phyloP scores from a whole-genome alignment of 2,888 invertebrate genomes.

The Anthophora plumipes region DNA sequence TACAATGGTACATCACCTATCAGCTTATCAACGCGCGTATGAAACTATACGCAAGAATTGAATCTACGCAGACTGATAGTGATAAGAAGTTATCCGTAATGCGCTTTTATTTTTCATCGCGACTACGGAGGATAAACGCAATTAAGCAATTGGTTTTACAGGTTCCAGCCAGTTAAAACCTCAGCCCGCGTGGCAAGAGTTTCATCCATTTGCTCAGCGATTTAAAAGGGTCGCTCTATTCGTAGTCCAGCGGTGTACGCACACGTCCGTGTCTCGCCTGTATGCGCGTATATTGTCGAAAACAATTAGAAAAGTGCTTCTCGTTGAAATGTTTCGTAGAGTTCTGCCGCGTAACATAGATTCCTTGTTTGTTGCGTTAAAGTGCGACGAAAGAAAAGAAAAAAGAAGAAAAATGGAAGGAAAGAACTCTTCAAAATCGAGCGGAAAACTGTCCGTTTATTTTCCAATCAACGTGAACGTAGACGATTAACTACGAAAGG shows the following conservation, averaged over 20 bases:
- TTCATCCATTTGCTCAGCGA: slow-evolving; percentile 72
- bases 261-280: neutral
- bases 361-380: slow-evolving; percentile 25
- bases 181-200: slow-evolving; percentile 64
- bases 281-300: slow-evolving; percentile 49
- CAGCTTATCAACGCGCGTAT: neutral
- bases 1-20: neutral
- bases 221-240: slow-evolving; percentile 67
- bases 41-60: slow-evolving; percentile 1
- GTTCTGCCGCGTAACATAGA: slow-evolving; percentile 35
- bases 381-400: slow-evolving; percentile 10
- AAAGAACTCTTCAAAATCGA: no score
- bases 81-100: slow-evolving; percentile 51
- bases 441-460: no score
- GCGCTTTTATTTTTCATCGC: slow-evolving; percentile 55
- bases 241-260: slow-evolving; percentile 21
- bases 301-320: slow-evolving; percentile 74
- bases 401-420: no score
- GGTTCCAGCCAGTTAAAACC: slow-evolving; percentile 61
- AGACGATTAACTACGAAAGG: no score
- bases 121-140: slow-evolving; percentile 64
- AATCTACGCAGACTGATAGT: slow-evolving; percentile 18
- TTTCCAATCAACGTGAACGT: no score
- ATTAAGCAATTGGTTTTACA: slow-evolving; percentile 69
- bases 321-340: slow-evolving; percentile 43